phyloP scores from a whole-genome alignment of 2,113 vertebrate genomes.

The Heliornis fulica region DNA sequence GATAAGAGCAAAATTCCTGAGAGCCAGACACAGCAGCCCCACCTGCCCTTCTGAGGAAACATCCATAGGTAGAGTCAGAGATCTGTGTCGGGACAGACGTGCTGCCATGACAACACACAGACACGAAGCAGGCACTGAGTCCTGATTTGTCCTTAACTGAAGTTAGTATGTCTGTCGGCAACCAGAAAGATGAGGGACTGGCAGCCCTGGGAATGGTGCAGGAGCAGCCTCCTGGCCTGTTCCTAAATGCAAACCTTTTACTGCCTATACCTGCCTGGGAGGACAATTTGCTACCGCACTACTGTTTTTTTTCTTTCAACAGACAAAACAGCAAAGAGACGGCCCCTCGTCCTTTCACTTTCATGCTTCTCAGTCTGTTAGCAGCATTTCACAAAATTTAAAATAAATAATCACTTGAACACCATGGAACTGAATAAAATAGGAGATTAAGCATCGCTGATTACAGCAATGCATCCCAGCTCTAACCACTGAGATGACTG shows the following conservation, averaged over 20 bases:
- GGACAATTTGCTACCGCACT: not conserved
- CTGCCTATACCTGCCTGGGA: not conserved
- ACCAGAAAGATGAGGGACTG: not conserved
- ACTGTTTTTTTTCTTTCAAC: not conserved
- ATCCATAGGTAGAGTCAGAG: not conserved
- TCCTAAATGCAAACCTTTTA: not conserved
- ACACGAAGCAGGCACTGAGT: not conserved
- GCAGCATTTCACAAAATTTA: not conserved
- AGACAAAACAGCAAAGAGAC: not conserved
- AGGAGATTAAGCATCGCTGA: not conserved
- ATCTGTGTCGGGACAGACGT: not conserved
- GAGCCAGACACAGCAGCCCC: not conserved
- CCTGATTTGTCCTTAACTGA: not conserved
- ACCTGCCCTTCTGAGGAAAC: not conserved
- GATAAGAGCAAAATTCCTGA: not conserved
- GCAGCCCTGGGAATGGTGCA: not conserved
- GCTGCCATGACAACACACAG: not conserved
- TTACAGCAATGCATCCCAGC: not conserved
- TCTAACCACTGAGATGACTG: not conserved
- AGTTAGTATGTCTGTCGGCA: not conserved
- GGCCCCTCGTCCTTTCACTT: not conserved
- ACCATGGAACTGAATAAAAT: not conserved
- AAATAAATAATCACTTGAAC: not conserved
- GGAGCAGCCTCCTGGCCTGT: not conserved
- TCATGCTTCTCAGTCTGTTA: not conserved